Evolutionary conservation across 2,113 vertebrate species (phyloP), one percentile per base, ranked within the genome.

Genomic region (Hypomesus transpacificus): DNA sequence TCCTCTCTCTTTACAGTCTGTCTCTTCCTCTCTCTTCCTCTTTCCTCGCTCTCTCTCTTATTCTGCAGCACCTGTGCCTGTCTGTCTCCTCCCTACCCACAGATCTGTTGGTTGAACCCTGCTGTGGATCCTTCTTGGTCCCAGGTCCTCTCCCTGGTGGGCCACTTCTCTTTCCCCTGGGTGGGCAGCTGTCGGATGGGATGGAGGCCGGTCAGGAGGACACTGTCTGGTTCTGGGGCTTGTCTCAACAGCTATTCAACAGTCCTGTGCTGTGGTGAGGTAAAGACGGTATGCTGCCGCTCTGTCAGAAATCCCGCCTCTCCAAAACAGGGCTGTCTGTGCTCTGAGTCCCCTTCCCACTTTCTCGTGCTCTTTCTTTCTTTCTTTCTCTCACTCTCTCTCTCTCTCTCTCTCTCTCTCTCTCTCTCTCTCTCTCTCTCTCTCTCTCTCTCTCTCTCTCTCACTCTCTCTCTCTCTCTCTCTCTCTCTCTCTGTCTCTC

Each of bases 31-130:
- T 17, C 73, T 70, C 39, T 67, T 52, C 67, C 24, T 61, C 71
- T 34, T 34, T 34, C 6, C 31, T 69, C 18, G 3, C 64, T 68
- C 58, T 66, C 31, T 46, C 72, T 69, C 71, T 64, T 53, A 24
- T 78, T 63, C 66, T 69, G 67, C 87, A 74, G 82, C 92, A 93
- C 91, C 92, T 92, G 92, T 89, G 86, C 80, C 76, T 84, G 85
- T 87, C 86, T 84, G 64, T 81, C 56, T 46, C 18, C 53, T 65
- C 39, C 17, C 52, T 50, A 70, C 61, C 57, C 21, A 50, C 22
- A 59, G 68, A 57, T 76, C 58, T 70, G 65, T 75, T 70, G 53
- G 74, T 68, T 65, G 74, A 67, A 73, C 74, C 3, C 14, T 13
- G 34, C 3, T 24, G 72, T 71, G 79, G 70, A 75, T 83, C 71